A percentile compares a stretch with the other conserved stretches of the same genome.
These are phyloP conservation scores for Chrysodeixis includens DNA, from an alignment of 2,888 invertebrate species.

Conservation along the genomic window DNA sequence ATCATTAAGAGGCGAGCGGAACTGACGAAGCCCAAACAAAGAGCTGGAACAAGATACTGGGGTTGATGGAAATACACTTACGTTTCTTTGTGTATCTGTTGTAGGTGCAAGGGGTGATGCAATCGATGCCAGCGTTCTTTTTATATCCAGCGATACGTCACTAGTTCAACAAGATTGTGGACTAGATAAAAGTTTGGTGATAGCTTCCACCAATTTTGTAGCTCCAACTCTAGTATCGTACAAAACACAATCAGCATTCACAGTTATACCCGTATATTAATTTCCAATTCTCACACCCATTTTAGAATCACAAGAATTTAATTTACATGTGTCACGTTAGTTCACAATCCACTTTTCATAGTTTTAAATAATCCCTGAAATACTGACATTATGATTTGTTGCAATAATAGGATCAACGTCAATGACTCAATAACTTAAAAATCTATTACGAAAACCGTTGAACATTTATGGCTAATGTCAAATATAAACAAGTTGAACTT, in stretches of 20 bases:
- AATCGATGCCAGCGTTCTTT: background rate
- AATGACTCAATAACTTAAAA: constrained; percentile 34
- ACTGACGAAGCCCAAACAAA: constrained; percentile 50
- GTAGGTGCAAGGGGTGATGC: background rate
- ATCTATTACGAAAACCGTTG: constrained; percentile 51
- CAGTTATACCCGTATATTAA: constrained; percentile 12
- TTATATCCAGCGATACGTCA: background rate
- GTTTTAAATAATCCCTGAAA: constrained; percentile 32
- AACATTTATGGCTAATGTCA: constrained; percentile 41
- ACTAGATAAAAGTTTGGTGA: background rate
- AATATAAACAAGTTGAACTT: constrained; percentile 43
- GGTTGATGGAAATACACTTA: constrained; percentile 50
- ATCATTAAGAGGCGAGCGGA: constrained; percentile 48
- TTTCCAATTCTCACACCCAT: constrained; percentile 23
- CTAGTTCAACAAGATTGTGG: background rate
- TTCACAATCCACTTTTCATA: constrained; percentile 26
- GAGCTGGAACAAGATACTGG: constrained; percentile 46
- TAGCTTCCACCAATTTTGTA: background rate
- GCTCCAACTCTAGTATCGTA: background rate
- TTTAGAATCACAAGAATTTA: constrained; percentile 16
- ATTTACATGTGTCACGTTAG: constrained; percentile 33
- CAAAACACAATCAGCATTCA: background rate
- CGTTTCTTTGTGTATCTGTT: constrained; percentile 33
- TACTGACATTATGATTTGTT: constrained; percentile 49
- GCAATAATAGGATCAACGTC: constrained; percentile 58